Evolutionary conservation across 2,888 invertebrate genomes (phyloP).

Genomic region (Gymnoscelis rufifasciata): DNA sequence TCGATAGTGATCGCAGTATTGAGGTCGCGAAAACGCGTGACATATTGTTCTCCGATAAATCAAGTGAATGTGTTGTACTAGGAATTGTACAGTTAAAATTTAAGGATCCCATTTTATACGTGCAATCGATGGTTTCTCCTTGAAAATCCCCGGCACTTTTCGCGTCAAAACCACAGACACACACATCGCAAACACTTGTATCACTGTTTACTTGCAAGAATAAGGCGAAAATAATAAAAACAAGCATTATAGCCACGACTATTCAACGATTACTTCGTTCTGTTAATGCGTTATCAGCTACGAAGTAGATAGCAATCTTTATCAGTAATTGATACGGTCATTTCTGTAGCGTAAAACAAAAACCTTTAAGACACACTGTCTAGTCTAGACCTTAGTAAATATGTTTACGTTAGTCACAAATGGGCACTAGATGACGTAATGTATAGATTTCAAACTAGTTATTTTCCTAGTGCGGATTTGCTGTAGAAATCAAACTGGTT

Average conservation of each 20-base stretch:
- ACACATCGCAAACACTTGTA: conserved; percentile 48
- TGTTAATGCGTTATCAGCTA: conserved; percentile 28
- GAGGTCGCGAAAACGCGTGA: conserved; percentile 36
- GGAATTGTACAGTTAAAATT: conserved; percentile 44
- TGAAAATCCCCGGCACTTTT: conserved; percentile 40
- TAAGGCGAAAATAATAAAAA: conserved; percentile 32
- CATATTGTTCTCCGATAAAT: conserved; percentile 58
- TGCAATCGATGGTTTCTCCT: conserved; percentile 54
- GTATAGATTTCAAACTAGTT: conserved; percentile 5
- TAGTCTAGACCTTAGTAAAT: neutral
- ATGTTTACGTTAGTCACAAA: conserved; percentile 7
- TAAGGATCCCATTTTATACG: conserved; percentile 38
- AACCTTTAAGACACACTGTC: neutral
- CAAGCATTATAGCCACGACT: conserved; percentile 33
- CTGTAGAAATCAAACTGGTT: conserved; percentile 5
- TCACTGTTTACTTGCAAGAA: conserved; percentile 38
- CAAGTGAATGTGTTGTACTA: conserved; percentile 43
- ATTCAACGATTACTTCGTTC: conserved; percentile 16
- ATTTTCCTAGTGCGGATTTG: conserved; percentile 10
- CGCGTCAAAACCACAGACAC: conserved; percentile 44
- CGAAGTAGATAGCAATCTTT: conserved; percentile 36
- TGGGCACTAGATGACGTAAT: conserved; percentile 14
- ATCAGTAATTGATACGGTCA: conserved; percentile 58
- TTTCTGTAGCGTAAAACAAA: conserved; percentile 25
- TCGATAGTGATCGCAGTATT: conserved; percentile 44